A percentile compares a stretch with the other conserved stretches of the same genome.
Conservation (phyloP, 2,888 invertebrate genomes). For the Bellardia pandia region DNA sequence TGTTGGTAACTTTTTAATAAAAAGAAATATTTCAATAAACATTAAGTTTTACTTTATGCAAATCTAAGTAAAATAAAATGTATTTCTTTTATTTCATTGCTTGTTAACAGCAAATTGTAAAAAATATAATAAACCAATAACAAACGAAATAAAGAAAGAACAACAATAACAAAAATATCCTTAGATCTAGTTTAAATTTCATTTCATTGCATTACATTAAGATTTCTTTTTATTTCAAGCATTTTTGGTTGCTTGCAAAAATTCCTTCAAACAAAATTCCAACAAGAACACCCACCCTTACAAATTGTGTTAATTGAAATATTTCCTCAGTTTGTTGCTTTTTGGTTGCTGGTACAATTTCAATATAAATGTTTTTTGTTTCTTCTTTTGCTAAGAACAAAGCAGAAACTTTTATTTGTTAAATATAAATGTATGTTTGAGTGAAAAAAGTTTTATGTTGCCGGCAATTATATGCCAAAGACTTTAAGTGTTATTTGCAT, state of each 20-base stretch:
- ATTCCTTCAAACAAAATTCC: neutral
- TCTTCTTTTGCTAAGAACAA: neutral
- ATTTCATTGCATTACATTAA: neutral
- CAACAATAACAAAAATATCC: neutral
- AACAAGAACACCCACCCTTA: neutral
- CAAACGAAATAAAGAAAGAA: neutral
- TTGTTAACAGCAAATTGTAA: conserved; percentile 17
- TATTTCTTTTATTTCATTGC: conserved; percentile 8
- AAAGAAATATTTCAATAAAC: neutral
- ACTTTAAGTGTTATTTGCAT: conserved; percentile 26
- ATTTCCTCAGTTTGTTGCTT: neutral
- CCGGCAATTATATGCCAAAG: conserved; percentile 7
- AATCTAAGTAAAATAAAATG: conserved; percentile 4
- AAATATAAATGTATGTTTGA: neutral
- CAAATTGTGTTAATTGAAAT: neutral
- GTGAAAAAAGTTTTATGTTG: neutral
- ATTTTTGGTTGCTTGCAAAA: neutral
- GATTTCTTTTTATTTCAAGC: neutral
- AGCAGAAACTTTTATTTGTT: neutral
- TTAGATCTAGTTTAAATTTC: neutral
- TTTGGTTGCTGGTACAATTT: neutral
- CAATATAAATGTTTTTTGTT: neutral
- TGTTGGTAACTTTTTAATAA: no score
- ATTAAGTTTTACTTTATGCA: neutral
- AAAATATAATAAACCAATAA: neutral